These are phyloP conservation scores for Saguinus imperator DNA, from an alignment of 2,113 vertebrate species.

Conservation along the genomic window DNA sequence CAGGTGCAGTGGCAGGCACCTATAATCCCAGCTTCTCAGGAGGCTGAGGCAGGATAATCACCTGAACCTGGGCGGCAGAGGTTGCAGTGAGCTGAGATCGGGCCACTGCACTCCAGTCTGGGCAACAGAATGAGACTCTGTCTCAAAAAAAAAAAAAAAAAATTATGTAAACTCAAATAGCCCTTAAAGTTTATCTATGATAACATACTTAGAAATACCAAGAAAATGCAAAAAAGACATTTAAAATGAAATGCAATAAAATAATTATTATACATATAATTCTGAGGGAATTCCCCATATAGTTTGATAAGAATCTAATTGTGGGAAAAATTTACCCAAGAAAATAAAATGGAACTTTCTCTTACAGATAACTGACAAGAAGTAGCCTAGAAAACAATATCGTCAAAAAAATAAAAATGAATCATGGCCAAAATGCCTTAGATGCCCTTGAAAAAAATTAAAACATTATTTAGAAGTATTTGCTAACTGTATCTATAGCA, in stretches of 20 bases:
- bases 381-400: neutral
- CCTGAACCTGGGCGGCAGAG: too few species aligned
- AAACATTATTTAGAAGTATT: neutral
- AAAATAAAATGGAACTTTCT: slow-evolving; percentile 40
- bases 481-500: neutral
- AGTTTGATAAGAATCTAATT: slow-evolving; percentile 21
- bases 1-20: too few species aligned
- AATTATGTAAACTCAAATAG: neutral
- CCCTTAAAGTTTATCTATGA: neutral
- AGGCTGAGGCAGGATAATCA: too few species aligned
- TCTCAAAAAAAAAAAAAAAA: neutral
- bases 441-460: neutral
- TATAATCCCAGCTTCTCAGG: too few species aligned
- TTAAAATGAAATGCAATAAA: slow-evolving; percentile 21
- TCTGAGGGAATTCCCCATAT: neutral
- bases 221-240: neutral
- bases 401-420: slow-evolving; percentile 40
- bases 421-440: neutral
- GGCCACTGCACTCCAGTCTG: too few species aligned
- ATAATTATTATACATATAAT: slow-evolving; percentile 28
- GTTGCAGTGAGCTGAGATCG: too few species aligned
- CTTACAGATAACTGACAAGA: neutral
- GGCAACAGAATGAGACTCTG: too few species aligned
- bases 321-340: neutral
- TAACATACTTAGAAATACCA: neutral